Percentiles rank a stretch among this genome's conserved stretches.
Conservation (phyloP, 2,113 vertebrate species). For the Bubo blakistoni region DNA sequence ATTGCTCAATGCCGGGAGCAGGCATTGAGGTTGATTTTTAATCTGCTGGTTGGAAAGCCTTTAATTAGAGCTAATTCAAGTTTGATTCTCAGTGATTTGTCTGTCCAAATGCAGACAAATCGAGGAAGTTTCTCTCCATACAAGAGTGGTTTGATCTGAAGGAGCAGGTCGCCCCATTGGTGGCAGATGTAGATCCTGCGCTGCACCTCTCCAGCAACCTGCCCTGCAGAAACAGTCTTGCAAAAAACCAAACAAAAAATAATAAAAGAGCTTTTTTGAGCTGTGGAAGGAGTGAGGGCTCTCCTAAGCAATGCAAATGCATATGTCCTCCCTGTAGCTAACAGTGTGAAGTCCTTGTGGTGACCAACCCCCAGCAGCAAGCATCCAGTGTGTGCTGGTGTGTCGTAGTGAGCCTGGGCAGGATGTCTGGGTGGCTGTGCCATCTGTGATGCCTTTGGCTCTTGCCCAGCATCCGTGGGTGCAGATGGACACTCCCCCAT, state of each 20-base stretch:
- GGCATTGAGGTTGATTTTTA: neutral
- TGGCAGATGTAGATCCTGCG: neutral
- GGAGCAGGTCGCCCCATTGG: fast-evolving
- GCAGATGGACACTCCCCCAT: fast-evolving
- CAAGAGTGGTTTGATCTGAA: neutral
- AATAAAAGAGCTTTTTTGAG: neutral
- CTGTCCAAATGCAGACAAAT: neutral
- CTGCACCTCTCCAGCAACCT: neutral
- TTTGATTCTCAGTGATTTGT: neutral
- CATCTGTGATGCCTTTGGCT: neutral
- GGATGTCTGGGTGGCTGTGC: neutral
- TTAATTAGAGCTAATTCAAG: neutral
- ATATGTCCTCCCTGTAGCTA: neutral
- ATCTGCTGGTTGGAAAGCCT: neutral
- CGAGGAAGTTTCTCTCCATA: neutral
- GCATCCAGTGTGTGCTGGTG: fast-evolving
- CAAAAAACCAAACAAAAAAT: neutral
- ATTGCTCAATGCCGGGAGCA: neutral
- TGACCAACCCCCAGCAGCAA: neutral
- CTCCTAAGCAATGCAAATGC: neutral
- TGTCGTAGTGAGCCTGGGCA: neutral
- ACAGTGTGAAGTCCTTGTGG: neutral
- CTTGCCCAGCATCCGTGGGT: neutral
- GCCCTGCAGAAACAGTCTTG: neutral
- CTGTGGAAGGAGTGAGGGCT: neutral